A percentile compares a stretch with the other conserved stretches of the same genome.
phyloP scores from a whole-genome alignment of 2,797 vertebrate species.

The Petrocephalus sullivani region DNA sequence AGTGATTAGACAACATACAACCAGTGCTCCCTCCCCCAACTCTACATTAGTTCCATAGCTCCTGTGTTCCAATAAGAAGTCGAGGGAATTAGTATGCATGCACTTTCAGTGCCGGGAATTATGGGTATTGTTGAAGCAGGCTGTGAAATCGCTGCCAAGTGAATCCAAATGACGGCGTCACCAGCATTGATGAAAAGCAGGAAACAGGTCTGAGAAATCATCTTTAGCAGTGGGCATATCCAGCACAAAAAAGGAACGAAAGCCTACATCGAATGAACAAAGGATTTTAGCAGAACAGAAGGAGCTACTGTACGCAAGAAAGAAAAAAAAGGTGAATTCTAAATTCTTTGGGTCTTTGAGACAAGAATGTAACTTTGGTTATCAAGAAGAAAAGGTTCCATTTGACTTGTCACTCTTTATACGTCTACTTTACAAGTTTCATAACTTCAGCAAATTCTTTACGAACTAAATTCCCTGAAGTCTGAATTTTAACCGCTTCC shows the following conservation, averaged over 20 bases:
- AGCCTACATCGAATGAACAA: background rate
- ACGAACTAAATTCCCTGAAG: background rate
- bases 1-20: background rate
- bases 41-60: background rate
- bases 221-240: background rate
- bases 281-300: background rate
- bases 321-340: background rate
- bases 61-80: background rate
- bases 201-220: background rate
- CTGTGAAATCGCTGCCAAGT: background rate
- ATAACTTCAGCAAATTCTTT: slow-evolving; percentile 2
- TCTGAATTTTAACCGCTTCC: background rate
- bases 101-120: background rate
- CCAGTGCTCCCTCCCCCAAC: background rate
- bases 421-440: background rate
- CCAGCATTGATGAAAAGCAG: background rate
- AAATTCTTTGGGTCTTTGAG: background rate
- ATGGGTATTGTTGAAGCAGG: background rate
- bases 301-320: background rate
- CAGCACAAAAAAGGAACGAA: background rate
- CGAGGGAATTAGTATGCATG: background rate
- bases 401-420: background rate
- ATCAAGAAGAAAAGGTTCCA: background rate
- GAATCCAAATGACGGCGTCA: background rate
- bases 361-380: background rate